These are phyloP conservation scores for Lacanobia wlatinum DNA, from an alignment of 2,888 invertebrate species.

Conservation along the genomic window DNA sequence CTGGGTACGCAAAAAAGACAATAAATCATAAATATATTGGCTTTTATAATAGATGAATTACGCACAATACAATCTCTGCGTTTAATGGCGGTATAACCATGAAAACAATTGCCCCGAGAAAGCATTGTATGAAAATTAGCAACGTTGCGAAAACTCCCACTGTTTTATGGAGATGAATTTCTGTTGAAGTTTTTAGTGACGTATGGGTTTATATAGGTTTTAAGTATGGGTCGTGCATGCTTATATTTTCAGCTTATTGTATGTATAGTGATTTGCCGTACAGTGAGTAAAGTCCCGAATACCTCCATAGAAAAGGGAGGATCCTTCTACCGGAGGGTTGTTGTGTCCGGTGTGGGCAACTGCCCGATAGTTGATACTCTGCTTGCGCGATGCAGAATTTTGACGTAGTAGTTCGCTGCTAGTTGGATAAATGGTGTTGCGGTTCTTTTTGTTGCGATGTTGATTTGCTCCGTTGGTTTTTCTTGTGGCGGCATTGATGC, in stretches of 20 bases:
- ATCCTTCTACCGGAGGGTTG: too few relatives aligned
- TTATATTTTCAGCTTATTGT: background rate
- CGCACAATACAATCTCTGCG: slow-evolving; percentile 18
- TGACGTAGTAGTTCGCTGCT: too few relatives aligned
- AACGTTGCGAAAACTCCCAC: slow-evolving; percentile 45
- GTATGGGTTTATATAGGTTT: background rate
- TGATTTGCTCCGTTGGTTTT: too few relatives aligned
- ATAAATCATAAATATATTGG: slow-evolving; percentile 18
- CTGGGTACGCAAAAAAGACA: background rate
- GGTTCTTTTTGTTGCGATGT: too few relatives aligned
- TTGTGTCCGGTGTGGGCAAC: too few relatives aligned
- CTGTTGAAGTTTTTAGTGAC: slow-evolving; percentile 18
- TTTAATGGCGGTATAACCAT: slow-evolving; percentile 40
- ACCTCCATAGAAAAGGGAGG: too few relatives aligned
- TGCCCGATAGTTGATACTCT: too few relatives aligned
- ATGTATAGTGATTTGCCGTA: too few relatives aligned
- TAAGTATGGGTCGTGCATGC: background rate
- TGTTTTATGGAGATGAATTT: slow-evolving; percentile 28
- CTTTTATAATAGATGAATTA: slow-evolving; percentile 26
- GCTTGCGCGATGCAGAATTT: too few relatives aligned
- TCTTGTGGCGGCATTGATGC: too few relatives aligned
- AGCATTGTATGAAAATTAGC: slow-evolving; percentile 60
- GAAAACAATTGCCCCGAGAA: slow-evolving; percentile 42
- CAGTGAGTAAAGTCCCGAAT: too few relatives aligned
- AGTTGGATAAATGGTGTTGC: too few relatives aligned